Conservation (phyloP, 2,797 vertebrate genomes). For the Pangasius macronema region DNA sequence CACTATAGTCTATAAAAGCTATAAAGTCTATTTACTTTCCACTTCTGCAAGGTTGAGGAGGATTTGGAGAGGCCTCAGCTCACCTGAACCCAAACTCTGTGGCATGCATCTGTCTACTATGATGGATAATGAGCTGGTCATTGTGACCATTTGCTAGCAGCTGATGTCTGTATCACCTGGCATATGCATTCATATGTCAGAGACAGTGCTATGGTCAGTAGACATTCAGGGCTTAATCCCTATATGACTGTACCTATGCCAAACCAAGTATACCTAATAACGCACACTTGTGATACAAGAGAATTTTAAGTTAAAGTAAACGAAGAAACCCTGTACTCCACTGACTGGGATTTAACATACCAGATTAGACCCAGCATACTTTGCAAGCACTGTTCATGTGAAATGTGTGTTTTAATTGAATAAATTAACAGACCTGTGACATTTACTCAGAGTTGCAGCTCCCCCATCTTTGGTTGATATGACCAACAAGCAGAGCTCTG, state of each 20-base stretch:
- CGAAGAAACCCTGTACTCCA: too few species aligned
- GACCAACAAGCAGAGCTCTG: neutral
- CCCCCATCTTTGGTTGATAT: neutral
- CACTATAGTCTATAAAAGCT: neutral
- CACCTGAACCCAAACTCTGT: neutral
- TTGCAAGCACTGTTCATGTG: neutral
- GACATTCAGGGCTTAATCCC: neutral
- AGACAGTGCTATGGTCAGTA: neutral
- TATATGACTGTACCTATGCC: neutral
- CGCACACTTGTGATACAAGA: neutral
- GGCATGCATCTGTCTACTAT: neutral
- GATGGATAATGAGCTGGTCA: neutral
- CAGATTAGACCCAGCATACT: too few species aligned
- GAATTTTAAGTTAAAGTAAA: neutral
- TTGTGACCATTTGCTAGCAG: neutral
- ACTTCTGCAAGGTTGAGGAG: neutral
- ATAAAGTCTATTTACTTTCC: neutral
- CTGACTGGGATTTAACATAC: neutral
- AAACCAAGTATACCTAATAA: neutral
- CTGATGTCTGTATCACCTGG: neutral
- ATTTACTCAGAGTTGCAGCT: constrained; percentile 4
- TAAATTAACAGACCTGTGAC: constrained; percentile 1
- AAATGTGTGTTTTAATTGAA: neutral
- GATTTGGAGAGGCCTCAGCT: neutral
- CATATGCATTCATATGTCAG: neutral